phyloP scores from a whole-genome alignment of 1,140 invertebrate species.

The Drosophila seguyi region DNA sequence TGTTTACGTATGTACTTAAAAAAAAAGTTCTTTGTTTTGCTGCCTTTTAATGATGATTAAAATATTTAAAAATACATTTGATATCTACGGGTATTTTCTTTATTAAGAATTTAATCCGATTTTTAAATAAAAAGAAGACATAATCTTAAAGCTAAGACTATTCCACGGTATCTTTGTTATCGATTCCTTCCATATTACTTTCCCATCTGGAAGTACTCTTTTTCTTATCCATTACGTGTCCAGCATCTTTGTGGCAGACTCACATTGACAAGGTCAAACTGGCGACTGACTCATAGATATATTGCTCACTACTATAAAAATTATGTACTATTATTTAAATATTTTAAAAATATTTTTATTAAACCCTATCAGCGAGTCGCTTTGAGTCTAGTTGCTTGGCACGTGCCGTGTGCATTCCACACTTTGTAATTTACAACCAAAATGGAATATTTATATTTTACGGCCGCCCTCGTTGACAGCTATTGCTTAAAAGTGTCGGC shows the following conservation, averaged over 20 bases:
- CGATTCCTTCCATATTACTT: neutral
- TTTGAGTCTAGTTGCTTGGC: constrained; percentile 6
- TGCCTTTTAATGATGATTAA: neutral
- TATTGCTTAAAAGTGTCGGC: neutral
- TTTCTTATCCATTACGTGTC: constrained; percentile 13
- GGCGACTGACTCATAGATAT: neutral
- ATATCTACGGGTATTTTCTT: neutral
- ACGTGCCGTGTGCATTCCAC: constrained; percentile 22
- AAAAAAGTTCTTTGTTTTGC: neutral
- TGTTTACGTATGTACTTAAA: no score
- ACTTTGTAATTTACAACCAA: constrained; percentile 9
- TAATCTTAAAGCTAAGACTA: neutral
- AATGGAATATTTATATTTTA: constrained; percentile 15
- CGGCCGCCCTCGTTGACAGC: no score
- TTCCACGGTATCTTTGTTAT: neutral
- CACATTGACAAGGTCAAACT: constrained; percentile 37
- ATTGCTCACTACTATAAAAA: neutral
- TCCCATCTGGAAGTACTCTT: neutral
- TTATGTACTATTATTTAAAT: neutral
- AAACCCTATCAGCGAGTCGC: neutral
- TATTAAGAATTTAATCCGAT: neutral
- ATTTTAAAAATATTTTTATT: neutral
- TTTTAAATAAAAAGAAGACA: no score
- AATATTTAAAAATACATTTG: neutral
- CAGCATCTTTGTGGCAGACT: constrained; percentile 32